Base-by-base conservation (phyloP, 2,888 invertebrate species). In the Rhodophaea formosa region DNA sequence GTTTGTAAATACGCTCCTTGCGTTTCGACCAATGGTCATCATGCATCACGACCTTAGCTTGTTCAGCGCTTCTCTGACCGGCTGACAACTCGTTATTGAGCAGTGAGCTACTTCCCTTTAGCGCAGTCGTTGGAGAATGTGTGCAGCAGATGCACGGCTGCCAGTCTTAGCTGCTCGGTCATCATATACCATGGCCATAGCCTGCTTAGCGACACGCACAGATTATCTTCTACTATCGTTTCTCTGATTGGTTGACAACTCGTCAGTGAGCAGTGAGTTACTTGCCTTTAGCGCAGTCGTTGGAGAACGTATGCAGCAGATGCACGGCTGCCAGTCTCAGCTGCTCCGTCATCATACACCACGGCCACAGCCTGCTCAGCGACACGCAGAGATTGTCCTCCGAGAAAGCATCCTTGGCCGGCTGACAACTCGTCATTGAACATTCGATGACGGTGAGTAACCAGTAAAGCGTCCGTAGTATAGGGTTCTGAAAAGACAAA, bases 21-120 rank as follows among this genome's bases (percentile, higher is more conserved):
- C 23, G 23, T 23, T 23, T 3, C 23, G 23, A 23, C 23, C 23
- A 23, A 3, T 93, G 23, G 93, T 93, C 68, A 93, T 86, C 72
- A 92, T 92, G 69, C 93, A 93, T 94, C 95, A 95, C 2, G 92
- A 86, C 95, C 95, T 95, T 66, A 95, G 80, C 65, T 94, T 93
- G 70, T 93, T 93, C 10, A 94, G 72, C 0, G 82, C 80, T 16
- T 88, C 88, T 72, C 95, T 95, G 0, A 93, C 93, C 0, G 80
- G 59, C 1, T 69, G 66, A 69, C 92, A 92, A 14, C 92, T 90
- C 52, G 92, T 73, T 91, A 94, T 3, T 39, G 12, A 39, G n/a
- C n/a, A 12, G 39, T 39, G 6, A 8, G 23, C 5, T 23, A 59
- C 68, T 71, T 75, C 94, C 95, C 95, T 89, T 90, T 86, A 12